A percentile compares a stretch with the other conserved stretches of the same genome.
Evolutionary conservation across 2,888 invertebrate genomes (phyloP).

Genomic region (Iphiclides podalirius): DNA sequence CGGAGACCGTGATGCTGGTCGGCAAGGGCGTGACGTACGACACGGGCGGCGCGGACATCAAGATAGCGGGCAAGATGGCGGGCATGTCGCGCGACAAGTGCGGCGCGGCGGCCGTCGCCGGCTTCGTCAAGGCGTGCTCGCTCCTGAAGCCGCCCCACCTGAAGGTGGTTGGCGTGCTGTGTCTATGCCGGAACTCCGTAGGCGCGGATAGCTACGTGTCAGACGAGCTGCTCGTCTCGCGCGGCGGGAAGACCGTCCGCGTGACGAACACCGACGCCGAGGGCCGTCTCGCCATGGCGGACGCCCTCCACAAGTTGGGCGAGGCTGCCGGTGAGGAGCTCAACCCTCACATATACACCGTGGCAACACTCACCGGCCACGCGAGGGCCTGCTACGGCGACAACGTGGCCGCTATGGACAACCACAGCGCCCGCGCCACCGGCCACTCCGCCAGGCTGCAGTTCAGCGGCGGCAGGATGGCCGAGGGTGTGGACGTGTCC

Average conservation of each 20-base stretch:
- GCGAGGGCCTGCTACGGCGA: conserved; percentile 84
- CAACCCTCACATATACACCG: conserved; percentile 92
- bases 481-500: conserved; percentile 89
- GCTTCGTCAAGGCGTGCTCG: conserved; percentile 89
- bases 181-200: conserved; percentile 92
- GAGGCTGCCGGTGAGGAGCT: conserved; percentile 81
- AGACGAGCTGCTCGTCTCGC: conserved; percentile 90
- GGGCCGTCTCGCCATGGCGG: conserved; percentile 94
- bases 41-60: conserved; percentile 89
- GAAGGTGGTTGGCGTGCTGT: conserved; percentile 88
- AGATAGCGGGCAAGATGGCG: conserved; percentile 84
- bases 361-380: conserved; percentile 93
- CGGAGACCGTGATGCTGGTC: conserved; percentile 88
- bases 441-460: conserved; percentile 83
- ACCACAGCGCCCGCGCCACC: conserved; percentile 82
- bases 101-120: conserved; percentile 93
- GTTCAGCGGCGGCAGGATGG: conserved; percentile 82
- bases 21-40: conserved; percentile 94
- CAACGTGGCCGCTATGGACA: conserved; percentile 86
- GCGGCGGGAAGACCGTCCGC: conserved; percentile 88
- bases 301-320: conserved; percentile 80
- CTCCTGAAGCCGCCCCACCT: conserved; percentile 86
- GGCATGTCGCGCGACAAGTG: conserved; percentile 96
- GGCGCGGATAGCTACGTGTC: conserved; percentile 91
- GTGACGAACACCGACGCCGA: conserved; percentile 96